Evolutionary conservation across 2,888 invertebrate genomes (phyloP).

Genomic region (Drosophila fulvimacula): DNA sequence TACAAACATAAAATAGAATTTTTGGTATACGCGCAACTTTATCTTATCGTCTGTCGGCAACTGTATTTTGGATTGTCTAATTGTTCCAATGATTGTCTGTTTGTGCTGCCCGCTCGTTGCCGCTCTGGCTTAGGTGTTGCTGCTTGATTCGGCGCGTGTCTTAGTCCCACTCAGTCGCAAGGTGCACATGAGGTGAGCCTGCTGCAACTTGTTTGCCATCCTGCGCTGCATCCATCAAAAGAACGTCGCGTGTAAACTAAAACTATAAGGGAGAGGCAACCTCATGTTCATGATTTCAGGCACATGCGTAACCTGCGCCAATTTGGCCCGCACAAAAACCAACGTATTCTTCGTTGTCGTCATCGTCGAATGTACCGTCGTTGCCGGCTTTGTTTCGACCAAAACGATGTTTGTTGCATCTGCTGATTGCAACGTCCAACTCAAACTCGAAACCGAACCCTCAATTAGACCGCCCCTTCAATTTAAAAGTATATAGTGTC

Average conservation of each 20-base stretch:
- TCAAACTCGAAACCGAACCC: conserved; percentile 56
- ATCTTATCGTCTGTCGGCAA: conserved; percentile 75
- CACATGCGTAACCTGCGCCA: conserved; percentile 78
- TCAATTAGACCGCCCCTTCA: conserved; percentile 82
- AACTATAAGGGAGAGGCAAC: conserved; percentile 28
- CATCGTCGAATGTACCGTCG: conserved; percentile 21
- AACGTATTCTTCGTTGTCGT: conserved; percentile 23
- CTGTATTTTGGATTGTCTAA: conserved; percentile 64
- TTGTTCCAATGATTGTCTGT: conserved; percentile 53
- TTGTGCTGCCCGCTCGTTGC: conserved; percentile 25
- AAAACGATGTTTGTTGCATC: conserved; percentile 69
- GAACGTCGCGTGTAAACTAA: conserved; percentile 61
- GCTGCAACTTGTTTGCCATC: conserved; percentile 60
- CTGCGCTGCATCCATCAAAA: conserved; percentile 64
- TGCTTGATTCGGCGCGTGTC: conserved; percentile 48
- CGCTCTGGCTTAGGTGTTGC: conserved; percentile 25
- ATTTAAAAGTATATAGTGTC: conserved; percentile 62
- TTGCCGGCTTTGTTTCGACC: conserved; percentile 33
- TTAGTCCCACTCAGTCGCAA: conserved; percentile 48
- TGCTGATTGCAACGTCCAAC: conserved; percentile 69
- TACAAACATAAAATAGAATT: conserved; percentile 43
- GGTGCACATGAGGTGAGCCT: conserved; percentile 61
- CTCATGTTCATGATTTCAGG: conserved; percentile 67
- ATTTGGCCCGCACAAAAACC: conserved; percentile 66
- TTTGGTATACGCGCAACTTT: conserved; percentile 45